Conservation (phyloP, 2,888 invertebrate species). For the Orthonevra nobilis region DNA sequence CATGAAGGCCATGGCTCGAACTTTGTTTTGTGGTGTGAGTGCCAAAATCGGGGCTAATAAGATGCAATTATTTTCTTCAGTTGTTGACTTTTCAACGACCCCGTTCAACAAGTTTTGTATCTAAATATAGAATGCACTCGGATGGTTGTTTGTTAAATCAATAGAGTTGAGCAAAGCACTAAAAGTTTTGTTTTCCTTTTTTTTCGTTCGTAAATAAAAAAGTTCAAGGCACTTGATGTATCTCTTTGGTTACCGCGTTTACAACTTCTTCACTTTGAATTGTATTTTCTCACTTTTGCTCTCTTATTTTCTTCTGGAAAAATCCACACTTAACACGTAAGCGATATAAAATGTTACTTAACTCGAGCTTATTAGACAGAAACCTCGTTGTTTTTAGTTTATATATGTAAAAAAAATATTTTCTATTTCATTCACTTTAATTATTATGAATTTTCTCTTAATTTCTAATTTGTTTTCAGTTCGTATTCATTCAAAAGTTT, state of each 20-base stretch:
- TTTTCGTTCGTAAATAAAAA: neutral
- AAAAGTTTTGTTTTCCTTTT: no score
- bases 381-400: no score
- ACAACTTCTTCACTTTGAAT: constrained; percentile 19
- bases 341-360: no score
- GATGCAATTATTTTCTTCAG: neutral
- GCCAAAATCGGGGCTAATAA: neutral
- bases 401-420: no score
- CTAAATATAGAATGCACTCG: neutral
- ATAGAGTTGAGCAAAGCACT: constrained; percentile 27
- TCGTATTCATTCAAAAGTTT: constrained; percentile 74
- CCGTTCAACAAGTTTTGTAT: constrained; percentile 24
- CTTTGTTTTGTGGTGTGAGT: no score
- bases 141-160: constrained; percentile 29
- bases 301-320: constrained; percentile 32
- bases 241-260: constrained; percentile 31
- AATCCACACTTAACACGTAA: constrained; percentile 42
- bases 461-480: constrained; percentile 24
- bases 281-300: no score
- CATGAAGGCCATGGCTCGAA: constrained; percentile 99
- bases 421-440: no score
- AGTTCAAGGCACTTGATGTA: constrained; percentile 58
- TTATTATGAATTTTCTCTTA: constrained; percentile 10
- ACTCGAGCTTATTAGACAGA: neutral
- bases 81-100: neutral